Base-by-base conservation (phyloP, 2,888 invertebrate genomes). In the Campoplex capitator region DNA sequence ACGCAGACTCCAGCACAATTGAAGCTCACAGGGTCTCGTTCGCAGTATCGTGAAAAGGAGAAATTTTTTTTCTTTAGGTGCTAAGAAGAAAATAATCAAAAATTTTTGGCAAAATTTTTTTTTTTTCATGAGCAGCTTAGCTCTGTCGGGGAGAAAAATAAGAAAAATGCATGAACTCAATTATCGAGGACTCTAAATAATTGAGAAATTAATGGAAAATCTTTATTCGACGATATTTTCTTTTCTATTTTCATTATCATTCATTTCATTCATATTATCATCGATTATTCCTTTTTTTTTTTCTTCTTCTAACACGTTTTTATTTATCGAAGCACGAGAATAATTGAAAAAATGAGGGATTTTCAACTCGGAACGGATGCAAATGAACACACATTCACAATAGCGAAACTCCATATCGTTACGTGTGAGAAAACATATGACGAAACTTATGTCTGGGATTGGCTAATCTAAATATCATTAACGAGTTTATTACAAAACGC, bases 391-490 rank as follows among this genome's bases (percentile, higher is more conserved):
- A 68, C 51, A 74, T 45, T 48, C 38, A n/a, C 54, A 45, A 56
- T 13, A 68, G 48, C 28, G 38, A 62, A 62, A 38, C 42, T 38
- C 35, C 23, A 4, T 38, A 42, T 73, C 45, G 51, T 48, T 28
- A 23, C 67, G 38, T 62, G 70, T 11, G 75, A 71, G 54, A 79
- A 70, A 79, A 79, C 45, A 79, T 54, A 70, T 86, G 86, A 86
- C 83, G 83, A 86, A 86, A 83, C 54, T 68, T 62, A 65, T 54
- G 70, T 51, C 62, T 48, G 51, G 48, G 62, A 86, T 86, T 83
- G 70, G 28, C 83, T 79, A 86, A 85, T 85, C 56, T 77, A 58
- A 84, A 85, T 85, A 85, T 76, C 71, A 81, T 85, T 77, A 77
- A 85, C 81, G 28, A 81, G 62, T 79, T 79, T 62, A 42, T 70